Evolutionary conservation across 1,140 invertebrate genomes (phyloP).

Genomic region (Drosophila santomea): DNA sequence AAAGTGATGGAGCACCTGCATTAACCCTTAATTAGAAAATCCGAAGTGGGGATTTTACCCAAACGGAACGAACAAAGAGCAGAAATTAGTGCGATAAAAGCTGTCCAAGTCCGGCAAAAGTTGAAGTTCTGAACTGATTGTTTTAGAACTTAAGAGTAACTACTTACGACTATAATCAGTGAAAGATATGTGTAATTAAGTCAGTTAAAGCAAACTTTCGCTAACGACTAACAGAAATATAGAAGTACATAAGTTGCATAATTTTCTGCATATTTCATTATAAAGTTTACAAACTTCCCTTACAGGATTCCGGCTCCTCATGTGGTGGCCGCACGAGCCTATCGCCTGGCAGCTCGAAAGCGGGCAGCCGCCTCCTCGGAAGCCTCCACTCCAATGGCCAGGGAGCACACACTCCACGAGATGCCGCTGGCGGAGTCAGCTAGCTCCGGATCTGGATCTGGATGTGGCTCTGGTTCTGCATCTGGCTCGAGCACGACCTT

Average conservation of each 20-base stretch:
- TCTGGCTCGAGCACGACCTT: slow-evolving; percentile 86
- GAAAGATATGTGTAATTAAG: background rate
- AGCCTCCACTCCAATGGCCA: slow-evolving; percentile 57
- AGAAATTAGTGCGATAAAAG: background rate
- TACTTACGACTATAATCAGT: too few species aligned
- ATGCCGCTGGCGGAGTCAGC: slow-evolving; percentile 51
- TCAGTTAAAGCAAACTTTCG: background rate
- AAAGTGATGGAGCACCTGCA: background rate
- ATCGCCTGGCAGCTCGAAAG: slow-evolving; percentile 84
- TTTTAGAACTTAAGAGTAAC: too few species aligned
- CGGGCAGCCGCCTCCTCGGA: slow-evolving; percentile 65
- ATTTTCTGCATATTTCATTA: too few species aligned
- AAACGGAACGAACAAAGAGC: background rate
- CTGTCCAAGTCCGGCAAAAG: too few species aligned
- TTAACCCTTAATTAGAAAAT: background rate
- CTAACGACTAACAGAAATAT: too few species aligned
- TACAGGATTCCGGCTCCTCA: slow-evolving; percentile 87
- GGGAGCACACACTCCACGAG: slow-evolving; percentile 63
- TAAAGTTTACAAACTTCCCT: background rate
- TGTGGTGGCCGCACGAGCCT: slow-evolving; percentile 86
- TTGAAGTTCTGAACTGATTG: too few species aligned
- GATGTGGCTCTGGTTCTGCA: background rate
- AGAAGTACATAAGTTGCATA: too few species aligned
- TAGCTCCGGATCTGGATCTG: slow-evolving; percentile 14
- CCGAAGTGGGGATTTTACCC: background rate